Conservation (phyloP, 2,797 vertebrate species). For the Spea hammondii region DNA sequence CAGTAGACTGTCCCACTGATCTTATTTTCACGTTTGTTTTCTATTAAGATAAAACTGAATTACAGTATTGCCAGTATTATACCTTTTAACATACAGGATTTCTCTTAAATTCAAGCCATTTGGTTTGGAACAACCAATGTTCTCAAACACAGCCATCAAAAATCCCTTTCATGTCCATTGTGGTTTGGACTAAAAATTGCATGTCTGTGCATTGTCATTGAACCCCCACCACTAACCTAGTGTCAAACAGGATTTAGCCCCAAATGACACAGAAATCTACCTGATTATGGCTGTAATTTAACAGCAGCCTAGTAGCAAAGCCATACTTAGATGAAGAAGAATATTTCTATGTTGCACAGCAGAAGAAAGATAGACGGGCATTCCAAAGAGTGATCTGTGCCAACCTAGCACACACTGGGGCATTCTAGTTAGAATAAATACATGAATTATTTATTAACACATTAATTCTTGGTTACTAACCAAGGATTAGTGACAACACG, state of each 20-base stretch:
- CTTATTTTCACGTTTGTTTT: constrained; percentile 22
- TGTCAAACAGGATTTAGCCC: not conserved
- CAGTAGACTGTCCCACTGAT: constrained; percentile 13
- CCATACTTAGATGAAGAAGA: no score
- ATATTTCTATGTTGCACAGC: no score
- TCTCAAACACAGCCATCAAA: not conserved
- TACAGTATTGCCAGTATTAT: constrained; percentile 9
- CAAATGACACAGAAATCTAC: not conserved
- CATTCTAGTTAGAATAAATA: no score
- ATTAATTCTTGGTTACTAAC: no score
- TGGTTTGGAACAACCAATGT: not conserved
- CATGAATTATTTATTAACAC: no score
- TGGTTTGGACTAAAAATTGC: not conserved
- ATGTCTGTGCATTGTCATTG: not conserved
- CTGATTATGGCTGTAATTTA: no score
- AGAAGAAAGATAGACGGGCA: no score
- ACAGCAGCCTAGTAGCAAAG: no score
- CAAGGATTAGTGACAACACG: no score
- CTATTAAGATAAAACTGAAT: constrained; percentile 25
- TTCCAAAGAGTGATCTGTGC: no score
- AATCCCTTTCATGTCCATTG: not conserved
- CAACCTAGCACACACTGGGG: no score
- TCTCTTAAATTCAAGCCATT: constrained; percentile 6
- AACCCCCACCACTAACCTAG: not conserved
- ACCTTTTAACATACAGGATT: not conserved